Evolutionary conservation across 2,113 vertebrate genomes (phyloP).

Genomic region (Xenopus borealis): DNA sequence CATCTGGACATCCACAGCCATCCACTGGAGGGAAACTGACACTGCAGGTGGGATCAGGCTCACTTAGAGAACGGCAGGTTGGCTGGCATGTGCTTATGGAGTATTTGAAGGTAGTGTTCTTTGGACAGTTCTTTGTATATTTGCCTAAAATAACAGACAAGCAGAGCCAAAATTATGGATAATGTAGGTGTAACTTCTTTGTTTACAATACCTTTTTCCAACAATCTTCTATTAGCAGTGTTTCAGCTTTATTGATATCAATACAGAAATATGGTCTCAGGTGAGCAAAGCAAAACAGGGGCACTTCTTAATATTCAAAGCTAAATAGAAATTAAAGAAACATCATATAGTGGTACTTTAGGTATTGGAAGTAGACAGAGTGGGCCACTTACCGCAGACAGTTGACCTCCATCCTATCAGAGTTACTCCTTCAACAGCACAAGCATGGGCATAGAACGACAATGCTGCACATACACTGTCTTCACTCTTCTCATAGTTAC

Average conservation of each 20-base stretch:
- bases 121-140: conserved; percentile 62
- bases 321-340: no score
- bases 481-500: conserved; percentile 68
- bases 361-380: no score
- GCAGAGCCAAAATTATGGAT: no score
- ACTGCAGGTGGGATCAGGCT: conserved; percentile 68
- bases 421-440: conserved; percentile 61
- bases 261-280: no score
- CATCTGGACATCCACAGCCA: conserved; percentile 76
- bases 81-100: conserved; percentile 69
- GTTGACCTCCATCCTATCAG: conserved; percentile 61
- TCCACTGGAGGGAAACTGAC: conserved; percentile 73
- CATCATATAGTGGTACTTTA: no score
- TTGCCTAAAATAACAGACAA: conserved; percentile 54
- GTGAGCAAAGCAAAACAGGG: no score
- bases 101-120: conserved; percentile 63
- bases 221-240: not conserved
- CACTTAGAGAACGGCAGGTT: conserved; percentile 78
- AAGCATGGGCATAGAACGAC: conserved; percentile 68
- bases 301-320: no score
- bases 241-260: no score
- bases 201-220: no score
- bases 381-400: conserved; percentile 64
- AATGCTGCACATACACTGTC: conserved; percentile 70
- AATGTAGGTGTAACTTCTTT: no score